Percentiles rank a stretch among this genome's conserved stretches.
phyloP scores from a whole-genome alignment of 2,888 invertebrate species.

The Eucriotettix oculatus region DNA sequence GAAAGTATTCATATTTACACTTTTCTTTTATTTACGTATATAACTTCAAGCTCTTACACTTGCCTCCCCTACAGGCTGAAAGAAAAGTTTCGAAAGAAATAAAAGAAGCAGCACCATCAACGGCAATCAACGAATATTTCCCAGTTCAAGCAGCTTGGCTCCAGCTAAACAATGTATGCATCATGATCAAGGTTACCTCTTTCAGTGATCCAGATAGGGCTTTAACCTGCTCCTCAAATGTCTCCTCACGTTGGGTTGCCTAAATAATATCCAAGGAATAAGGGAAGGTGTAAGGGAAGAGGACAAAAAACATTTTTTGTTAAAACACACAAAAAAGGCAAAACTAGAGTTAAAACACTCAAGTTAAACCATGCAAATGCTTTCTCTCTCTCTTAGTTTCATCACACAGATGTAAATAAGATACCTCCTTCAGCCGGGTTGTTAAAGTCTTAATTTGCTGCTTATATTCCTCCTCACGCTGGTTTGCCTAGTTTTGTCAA shows the following conservation, averaged over 20 bases:
- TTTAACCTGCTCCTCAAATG: conserved; percentile 81
- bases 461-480: conserved; percentile 99
- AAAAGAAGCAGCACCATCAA: conserved; percentile 6
- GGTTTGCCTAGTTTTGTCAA: conserved; percentile 62
- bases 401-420: conserved; percentile 4
- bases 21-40: no score
- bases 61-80: no score
- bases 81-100: not conserved
- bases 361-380: not conserved
- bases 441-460: conserved; percentile 98
- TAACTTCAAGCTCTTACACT: no score
- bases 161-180: no score
- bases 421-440: conserved; percentile 98
- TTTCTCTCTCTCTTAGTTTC: not conserved
- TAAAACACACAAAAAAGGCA: conserved; percentile 3
- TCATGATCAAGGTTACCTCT: conserved; percentile 53
- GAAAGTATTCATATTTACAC: no score
- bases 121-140: not conserved
- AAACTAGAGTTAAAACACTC: conserved; percentile 2
- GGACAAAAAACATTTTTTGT: conserved; percentile 7
- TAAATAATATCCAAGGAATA: conserved; percentile 22
- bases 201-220: conserved; percentile 74
- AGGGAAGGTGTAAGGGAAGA: conserved; percentile 5
- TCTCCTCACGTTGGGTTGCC: conserved; percentile 93
- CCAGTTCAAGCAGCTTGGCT: not conserved